These are phyloP conservation scores for Carabus problematicus DNA, from an alignment of 2,888 invertebrate species.

Conservation along the genomic window DNA sequence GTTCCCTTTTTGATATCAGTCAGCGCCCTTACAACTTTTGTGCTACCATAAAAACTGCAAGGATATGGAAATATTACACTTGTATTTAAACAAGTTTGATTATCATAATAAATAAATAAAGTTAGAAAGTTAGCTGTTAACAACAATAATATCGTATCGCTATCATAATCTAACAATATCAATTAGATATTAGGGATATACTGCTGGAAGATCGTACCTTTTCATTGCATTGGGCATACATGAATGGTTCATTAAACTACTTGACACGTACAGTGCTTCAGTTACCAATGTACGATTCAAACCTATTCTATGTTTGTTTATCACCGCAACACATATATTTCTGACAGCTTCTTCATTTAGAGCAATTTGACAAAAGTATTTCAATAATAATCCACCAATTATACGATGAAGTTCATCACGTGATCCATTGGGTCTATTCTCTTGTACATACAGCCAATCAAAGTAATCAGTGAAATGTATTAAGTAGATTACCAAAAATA, in stretches of 20 bases:
- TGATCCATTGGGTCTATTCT: neutral
- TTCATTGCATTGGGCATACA: neutral
- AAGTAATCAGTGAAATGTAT: neutral
- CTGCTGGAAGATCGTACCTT: neutral
- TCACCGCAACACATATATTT: neutral
- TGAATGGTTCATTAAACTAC: neutral
- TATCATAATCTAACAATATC: neutral
- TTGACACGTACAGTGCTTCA: neutral
- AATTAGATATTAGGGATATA: neutral
- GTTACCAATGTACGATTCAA: no score
- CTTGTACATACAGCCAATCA: neutral
- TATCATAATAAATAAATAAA: neutral
- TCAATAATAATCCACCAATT: neutral
- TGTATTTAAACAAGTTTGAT: neutral
- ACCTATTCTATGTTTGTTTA: neutral
- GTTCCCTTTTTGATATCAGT: conserved; percentile 18
- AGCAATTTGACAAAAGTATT: neutral
- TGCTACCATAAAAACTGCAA: conserved; percentile 10
- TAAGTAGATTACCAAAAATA: neutral
- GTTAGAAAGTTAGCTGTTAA: neutral
- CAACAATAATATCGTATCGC: neutral
- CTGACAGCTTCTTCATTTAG: neutral
- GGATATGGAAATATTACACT: no score
- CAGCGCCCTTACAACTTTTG: neutral
- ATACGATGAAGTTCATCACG: neutral